Conservation (phyloP, 2,888 invertebrate genomes). For the Papilio gigon region DNA sequence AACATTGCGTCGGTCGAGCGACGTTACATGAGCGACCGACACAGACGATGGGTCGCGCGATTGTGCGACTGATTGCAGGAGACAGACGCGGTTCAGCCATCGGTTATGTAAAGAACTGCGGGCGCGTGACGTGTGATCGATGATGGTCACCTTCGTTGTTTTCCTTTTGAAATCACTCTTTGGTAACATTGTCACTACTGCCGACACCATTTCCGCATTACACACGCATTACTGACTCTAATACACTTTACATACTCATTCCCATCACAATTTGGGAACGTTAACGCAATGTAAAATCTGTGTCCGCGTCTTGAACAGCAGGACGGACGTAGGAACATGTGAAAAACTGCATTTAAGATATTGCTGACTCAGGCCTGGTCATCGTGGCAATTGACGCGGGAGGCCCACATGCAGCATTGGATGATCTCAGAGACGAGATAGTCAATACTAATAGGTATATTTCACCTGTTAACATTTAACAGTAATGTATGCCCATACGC, state of each 20-base stretch:
- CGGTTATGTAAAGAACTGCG: slow-evolving; percentile 17
- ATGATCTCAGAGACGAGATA: too few relatives aligned
- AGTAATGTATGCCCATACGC: neutral
- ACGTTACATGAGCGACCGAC: slow-evolving; percentile 3
- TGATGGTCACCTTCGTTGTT: neutral
- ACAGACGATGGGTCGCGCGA: neutral
- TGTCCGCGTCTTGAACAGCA: too few relatives aligned
- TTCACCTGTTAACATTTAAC: slow-evolving; percentile 6
- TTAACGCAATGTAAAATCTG: too few relatives aligned
- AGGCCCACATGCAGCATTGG: too few relatives aligned
- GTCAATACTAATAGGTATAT: neutral
- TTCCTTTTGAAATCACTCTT: neutral
- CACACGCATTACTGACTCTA: too few relatives aligned
- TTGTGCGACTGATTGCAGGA: slow-evolving; percentile 2
- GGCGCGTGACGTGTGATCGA: slow-evolving; percentile 12
- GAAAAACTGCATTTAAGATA: too few relatives aligned
- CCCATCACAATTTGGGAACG: too few relatives aligned
- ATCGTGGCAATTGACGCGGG: too few relatives aligned
- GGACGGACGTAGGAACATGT: too few relatives aligned
- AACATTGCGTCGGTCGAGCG: slow-evolving; percentile 9
- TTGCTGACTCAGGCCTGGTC: too few relatives aligned
- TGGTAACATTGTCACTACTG: neutral
- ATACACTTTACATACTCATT: too few relatives aligned
- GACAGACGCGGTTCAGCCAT: slow-evolving; percentile 6
- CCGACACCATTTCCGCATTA: too few relatives aligned